phyloP scores from a whole-genome alignment of 2,888 invertebrate genomes.

The Dichetophora obliterata region DNA sequence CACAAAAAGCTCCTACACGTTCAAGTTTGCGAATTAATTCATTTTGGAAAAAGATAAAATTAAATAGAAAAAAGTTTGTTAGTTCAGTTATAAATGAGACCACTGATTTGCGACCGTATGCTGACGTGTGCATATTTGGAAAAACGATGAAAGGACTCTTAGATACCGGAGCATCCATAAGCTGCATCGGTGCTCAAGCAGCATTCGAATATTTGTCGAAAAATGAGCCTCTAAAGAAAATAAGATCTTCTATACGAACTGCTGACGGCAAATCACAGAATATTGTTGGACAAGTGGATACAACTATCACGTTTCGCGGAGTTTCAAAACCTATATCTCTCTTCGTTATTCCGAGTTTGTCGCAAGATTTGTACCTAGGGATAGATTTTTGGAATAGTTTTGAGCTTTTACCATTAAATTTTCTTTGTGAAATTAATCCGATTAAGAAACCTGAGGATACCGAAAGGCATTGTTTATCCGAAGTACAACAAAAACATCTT shows the following conservation, averaged over 20 bases:
- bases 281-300: neutral
- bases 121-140: slow-evolving; percentile 26
- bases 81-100: slow-evolving; percentile 2
- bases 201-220: neutral
- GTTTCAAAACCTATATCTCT: neutral
- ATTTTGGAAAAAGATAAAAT: slow-evolving; percentile 23
- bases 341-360: neutral
- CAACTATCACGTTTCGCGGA: neutral
- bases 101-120: slow-evolving; percentile 20
- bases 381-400: slow-evolving; percentile 17
- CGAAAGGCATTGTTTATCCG: neutral
- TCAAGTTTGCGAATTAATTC: slow-evolving; percentile 10
- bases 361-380: slow-evolving; percentile 9
- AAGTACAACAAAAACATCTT: neutral
- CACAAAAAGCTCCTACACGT: neutral
- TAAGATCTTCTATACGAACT: neutral
- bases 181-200: slow-evolving; percentile 20
- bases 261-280: too few species aligned
- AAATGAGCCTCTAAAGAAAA: neutral
- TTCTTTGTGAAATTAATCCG: neutral
- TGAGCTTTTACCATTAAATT: neutral
- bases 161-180: slow-evolving; percentile 32
- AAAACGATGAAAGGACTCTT: slow-evolving; percentile 25
- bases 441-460: neutral
- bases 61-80: neutral